phyloP scores from a whole-genome alignment of 2,113 vertebrate genomes.

The Miniopterus natalensis region DNA sequence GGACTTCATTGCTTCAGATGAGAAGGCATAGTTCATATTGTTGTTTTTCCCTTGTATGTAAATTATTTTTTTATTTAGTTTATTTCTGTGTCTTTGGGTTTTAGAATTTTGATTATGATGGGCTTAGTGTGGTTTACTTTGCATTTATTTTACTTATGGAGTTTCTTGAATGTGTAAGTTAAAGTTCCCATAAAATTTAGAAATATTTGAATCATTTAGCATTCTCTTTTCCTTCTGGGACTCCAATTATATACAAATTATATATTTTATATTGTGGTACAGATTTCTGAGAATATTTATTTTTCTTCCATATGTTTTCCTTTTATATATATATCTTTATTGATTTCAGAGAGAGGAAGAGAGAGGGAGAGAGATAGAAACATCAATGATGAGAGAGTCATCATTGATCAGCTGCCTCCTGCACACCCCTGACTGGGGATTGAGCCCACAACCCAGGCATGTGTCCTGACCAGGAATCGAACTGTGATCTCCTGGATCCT shows the following conservation, averaged over 20 bases:
- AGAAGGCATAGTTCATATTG: background rate
- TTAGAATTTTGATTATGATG: background rate
- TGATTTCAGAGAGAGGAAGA: no score
- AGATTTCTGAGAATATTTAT: background rate
- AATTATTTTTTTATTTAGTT: background rate
- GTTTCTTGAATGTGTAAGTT: background rate
- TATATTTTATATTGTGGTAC: background rate
- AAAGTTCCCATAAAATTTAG: background rate
- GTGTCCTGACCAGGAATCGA: no score
- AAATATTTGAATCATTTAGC: background rate
- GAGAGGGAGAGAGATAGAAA: no score
- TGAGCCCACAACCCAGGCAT: no score
- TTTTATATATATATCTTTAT: background rate
- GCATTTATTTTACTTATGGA: background rate
- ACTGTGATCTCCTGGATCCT: no score
- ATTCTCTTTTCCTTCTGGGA: background rate
- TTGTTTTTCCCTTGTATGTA: background rate
- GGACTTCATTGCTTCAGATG: background rate
- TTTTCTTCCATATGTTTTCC: background rate
- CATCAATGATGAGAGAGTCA: no score
- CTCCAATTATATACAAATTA: background rate
- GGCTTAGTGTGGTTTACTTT: background rate
- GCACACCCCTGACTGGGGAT: no score
- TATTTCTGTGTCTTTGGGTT: background rate
- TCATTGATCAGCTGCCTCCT: no score